These are phyloP conservation scores for Papilio dardanus DNA, from an alignment of 1,140 invertebrate species.

Conservation along the genomic window DNA sequence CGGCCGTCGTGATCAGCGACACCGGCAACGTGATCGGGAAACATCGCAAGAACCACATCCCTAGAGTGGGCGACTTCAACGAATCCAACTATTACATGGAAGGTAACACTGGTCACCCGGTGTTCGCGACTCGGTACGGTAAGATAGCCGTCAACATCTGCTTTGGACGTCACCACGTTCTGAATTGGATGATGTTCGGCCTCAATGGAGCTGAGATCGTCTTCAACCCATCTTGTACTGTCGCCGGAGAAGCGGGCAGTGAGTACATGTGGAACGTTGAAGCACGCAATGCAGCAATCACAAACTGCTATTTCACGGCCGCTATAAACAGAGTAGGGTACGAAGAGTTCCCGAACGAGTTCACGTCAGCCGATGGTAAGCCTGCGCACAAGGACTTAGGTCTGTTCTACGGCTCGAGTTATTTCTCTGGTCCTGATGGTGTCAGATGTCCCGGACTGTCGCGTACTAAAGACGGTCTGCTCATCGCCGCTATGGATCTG, in stretches of 20 bases:
- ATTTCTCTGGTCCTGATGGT: slow-evolving; percentile 97
- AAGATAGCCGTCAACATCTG: slow-evolving; percentile 98
- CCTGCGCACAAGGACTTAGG: slow-evolving; percentile 97
- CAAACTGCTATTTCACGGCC: slow-evolving; percentile 97
- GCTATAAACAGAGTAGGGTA: slow-evolving; percentile 98
- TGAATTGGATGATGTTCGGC: slow-evolving; percentile 99
- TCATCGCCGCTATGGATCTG: slow-evolving; percentile 95
- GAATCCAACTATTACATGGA: slow-evolving; percentile 99
- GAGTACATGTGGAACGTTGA: slow-evolving; percentile 99
- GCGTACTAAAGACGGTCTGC: slow-evolving; percentile 92
- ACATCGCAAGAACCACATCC: slow-evolving; percentile 99
- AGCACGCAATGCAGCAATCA: slow-evolving; percentile 97
- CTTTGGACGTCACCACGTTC: slow-evolving; percentile 98
- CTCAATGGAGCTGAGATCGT: slow-evolving; percentile 99
- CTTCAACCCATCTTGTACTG: slow-evolving; percentile 98
- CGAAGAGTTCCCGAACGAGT: slow-evolving; percentile 89
- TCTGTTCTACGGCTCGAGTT: slow-evolving; percentile 98
- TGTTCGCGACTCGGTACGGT: slow-evolving; percentile 94
- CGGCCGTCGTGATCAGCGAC: slow-evolving; percentile 96
- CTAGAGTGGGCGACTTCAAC: slow-evolving; percentile 98
- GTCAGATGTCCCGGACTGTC: slow-evolving; percentile 95
- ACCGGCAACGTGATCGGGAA: slow-evolving; percentile 96
- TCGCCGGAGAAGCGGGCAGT: slow-evolving; percentile 86
- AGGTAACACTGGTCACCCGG: slow-evolving; percentile 96
- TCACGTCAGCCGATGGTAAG: slow-evolving; percentile 96